phyloP scores from a whole-genome alignment of 2,797 vertebrate species.

The Cottoperca gobio region DNA sequence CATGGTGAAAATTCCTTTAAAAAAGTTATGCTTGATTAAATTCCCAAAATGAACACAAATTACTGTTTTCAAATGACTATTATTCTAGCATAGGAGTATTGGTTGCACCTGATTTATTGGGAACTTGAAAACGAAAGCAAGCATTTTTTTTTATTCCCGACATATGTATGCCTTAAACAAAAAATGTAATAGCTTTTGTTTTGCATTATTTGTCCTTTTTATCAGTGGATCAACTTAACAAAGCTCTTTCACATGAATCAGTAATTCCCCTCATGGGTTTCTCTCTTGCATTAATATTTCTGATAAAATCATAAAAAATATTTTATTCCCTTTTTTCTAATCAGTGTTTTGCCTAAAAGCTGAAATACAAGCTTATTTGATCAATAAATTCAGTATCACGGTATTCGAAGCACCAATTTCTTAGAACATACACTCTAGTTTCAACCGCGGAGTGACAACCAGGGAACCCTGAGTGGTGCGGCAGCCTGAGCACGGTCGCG shows the following conservation, averaged over 20 bases:
- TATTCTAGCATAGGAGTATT: background rate
- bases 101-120: background rate
- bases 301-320: background rate
- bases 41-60: background rate
- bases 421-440: background rate
- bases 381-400: background rate
- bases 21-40: background rate
- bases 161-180: background rate
- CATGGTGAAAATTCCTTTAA: background rate
- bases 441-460: constrained; percentile 59
- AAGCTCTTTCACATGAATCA: background rate
- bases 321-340: background rate
- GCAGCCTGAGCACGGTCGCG: constrained; percentile 62
- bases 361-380: background rate
- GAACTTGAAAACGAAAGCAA: too few species aligned
- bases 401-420: background rate
- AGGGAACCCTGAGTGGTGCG: constrained; percentile 44
- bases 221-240: background rate
- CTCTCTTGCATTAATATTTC: background rate
- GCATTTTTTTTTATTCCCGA: background rate
- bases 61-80: too few species aligned
- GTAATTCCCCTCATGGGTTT: background rate
- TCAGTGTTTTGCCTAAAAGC: background rate
- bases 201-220: background rate
- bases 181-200: background rate